A percentile compares a stretch with the other conserved stretches of the same genome.
phyloP scores from a whole-genome alignment of 2,797 vertebrate genomes.

The Helostoma temminkii region DNA sequence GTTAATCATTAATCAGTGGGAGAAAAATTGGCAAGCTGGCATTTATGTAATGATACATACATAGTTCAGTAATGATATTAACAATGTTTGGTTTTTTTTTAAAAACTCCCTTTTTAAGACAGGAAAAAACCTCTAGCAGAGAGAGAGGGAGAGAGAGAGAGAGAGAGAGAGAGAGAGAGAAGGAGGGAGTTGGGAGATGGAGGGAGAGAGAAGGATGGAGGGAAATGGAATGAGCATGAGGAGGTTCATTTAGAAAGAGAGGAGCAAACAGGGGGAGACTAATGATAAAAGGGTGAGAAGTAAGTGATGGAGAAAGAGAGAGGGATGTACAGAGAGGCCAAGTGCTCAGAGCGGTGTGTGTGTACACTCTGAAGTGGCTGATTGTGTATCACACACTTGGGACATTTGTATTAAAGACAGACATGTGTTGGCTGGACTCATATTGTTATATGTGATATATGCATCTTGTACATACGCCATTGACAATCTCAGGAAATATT shows the following conservation, averaged over 20 bases:
- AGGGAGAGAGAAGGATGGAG: constrained; percentile 54
- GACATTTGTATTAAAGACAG: constrained; percentile 35
- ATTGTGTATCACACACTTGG: constrained; percentile 46
- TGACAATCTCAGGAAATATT: constrained; percentile 13
- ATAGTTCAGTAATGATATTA: too few relatives aligned
- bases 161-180: constrained; percentile 38
- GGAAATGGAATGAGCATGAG: constrained; percentile 72
- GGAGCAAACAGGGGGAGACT: constrained; percentile 49
- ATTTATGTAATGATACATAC: too few relatives aligned
- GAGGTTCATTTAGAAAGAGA: constrained; percentile 58
- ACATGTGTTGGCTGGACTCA: constrained; percentile 34
- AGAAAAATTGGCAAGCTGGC: too few relatives aligned
- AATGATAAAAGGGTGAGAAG: constrained; percentile 59
- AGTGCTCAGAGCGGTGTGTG: constrained; percentile 63
- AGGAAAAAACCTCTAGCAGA: too few relatives aligned
- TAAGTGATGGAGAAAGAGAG: constrained; percentile 68
- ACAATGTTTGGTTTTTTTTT: too few relatives aligned
- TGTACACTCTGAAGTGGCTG: constrained; percentile 68
- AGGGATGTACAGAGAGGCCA: constrained; percentile 73
- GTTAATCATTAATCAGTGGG: too few relatives aligned
- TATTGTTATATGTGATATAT: constrained; percentile 38
- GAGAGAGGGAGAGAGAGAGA: constrained; percentile 31
- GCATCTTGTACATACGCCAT: neutral
- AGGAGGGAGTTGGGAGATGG: constrained; percentile 58
- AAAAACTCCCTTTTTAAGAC: too few relatives aligned